Percentiles rank a stretch among this genome's conserved stretches.
Evolutionary conservation across 2,113 vertebrate species (phyloP).

Genomic region (Caretta caretta): DNA sequence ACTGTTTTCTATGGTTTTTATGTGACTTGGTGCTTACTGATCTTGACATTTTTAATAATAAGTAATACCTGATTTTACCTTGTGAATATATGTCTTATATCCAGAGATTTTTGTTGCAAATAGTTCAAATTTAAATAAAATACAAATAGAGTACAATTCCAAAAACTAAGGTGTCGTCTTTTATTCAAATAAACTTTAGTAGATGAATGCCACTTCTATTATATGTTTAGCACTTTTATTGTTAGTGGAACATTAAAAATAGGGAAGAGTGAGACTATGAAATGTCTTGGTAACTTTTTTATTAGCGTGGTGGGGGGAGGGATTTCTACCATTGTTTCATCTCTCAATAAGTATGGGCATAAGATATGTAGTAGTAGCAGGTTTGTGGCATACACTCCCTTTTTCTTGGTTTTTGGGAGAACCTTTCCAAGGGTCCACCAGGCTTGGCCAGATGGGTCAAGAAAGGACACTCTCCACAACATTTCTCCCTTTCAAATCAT

Average conservation of each 20-base stretch:
- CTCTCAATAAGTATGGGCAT: neutral
- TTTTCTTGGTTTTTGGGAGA: neutral
- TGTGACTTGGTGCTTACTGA: neutral
- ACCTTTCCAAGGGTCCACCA: neutral
- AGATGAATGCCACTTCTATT: neutral
- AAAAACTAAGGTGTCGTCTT: neutral
- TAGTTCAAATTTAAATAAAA: neutral
- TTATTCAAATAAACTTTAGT: neutral
- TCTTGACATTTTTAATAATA: neutral
- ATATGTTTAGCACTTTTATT: neutral
- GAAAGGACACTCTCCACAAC: neutral
- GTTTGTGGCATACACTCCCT: neutral
- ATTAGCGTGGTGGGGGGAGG: neutral
- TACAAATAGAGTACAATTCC: neutral
- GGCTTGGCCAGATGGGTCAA: accelerated
- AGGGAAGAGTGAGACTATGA: neutral
- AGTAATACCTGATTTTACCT: neutral
- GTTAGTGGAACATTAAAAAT: neutral
- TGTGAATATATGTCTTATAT: neutral
- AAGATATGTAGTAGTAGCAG: neutral
- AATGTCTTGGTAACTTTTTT: neutral
- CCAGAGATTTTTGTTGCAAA: neutral
- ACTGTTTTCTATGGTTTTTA: neutral
- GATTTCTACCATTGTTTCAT: neutral
- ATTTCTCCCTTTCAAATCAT: neutral